phyloP scores from a whole-genome alignment of 2,888 invertebrate species.

The Spodoptera littoralis region DNA sequence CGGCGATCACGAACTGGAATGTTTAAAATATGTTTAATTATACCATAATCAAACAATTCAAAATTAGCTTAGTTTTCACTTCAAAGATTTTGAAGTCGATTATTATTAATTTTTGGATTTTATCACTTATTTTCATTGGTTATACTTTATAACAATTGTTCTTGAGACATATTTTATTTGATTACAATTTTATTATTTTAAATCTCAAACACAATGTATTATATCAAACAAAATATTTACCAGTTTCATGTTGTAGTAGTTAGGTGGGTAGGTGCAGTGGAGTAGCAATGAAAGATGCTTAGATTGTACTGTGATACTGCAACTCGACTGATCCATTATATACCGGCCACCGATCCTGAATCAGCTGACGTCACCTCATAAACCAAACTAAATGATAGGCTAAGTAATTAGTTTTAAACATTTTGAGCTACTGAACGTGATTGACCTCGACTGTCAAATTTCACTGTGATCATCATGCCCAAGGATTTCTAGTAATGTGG shows the following conservation, averaged over 20 bases:
- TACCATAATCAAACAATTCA: no score
- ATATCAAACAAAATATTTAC: slow-evolving; percentile 65
- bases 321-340: slow-evolving; percentile 78
- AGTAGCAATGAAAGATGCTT: slow-evolving; percentile 61
- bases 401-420: slow-evolving; percentile 74
- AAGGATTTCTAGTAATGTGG: no score
- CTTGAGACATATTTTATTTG: no score
- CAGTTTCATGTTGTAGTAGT: slow-evolving; percentile 79
- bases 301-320: slow-evolving; percentile 68
- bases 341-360: slow-evolving; percentile 79
- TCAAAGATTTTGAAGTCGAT: no score
- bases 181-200: no score
- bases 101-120: no score
- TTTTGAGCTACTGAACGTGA: slow-evolving; percentile 66
- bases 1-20: slow-evolving; percentile 76
- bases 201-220: background rate
- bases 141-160: no score
- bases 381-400: slow-evolving; percentile 72
- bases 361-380: slow-evolving; percentile 77
- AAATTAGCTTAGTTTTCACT: no score
- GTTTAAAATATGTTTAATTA: no score
- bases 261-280: slow-evolving; percentile 34
- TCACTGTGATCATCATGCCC: slow-evolving; percentile 45
- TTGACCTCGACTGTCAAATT: slow-evolving; percentile 77
- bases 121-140: no score